Base-by-base conservation (phyloP, 1,140 invertebrate species). In the Procambarus virginalis region DNA sequence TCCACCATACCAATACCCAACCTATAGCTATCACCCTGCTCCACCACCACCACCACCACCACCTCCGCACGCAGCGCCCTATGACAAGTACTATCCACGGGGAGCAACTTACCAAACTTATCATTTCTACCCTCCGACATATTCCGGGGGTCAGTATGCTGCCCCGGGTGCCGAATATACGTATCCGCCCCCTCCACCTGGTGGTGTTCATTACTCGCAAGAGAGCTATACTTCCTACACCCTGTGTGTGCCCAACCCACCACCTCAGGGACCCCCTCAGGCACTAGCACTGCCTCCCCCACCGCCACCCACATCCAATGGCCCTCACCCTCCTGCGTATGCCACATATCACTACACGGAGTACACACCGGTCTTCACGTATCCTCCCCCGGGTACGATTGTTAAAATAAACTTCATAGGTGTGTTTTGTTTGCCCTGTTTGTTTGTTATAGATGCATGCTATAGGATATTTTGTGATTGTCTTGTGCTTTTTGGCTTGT, bases 271-370 rank as follows among this genome's bases (percentile, higher is more conserved):
- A 8, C 81, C 92, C 70, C 91, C 91, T 34, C 89, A 86, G 76
- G 91, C 86, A 76, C 76, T 89, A 55, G 82, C 88, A 76, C 55
- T 88, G 49, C 84, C 92, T 78, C 91, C 91, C 73, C 89, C 92
- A 85, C 86, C 88, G 55, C 85, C 88, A 70, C 85, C 91, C 73
- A 90, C 81, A 45, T 86, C 91, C 58, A 85, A 85, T 60, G 78
- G 84, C 86, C 88, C 92, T 79, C 84, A 80, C 84, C 82, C 89
- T 70, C 82, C 89, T 83, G 60, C 91, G 55, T 90, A 90, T 75
- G 79, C 91, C 86, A 86, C 92, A 81, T 91, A 92, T 86, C 87
- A 92, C 91, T 89, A 91, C 90, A 83, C 91, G 90, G 86, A 85
- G 84, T 86, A 88, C 14, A 89, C 87, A 75, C 91, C 86, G 89